Evolutionary conservation across 2,113 vertebrate genomes (phyloP).

Genomic region (Brevimyrus niger): DNA sequence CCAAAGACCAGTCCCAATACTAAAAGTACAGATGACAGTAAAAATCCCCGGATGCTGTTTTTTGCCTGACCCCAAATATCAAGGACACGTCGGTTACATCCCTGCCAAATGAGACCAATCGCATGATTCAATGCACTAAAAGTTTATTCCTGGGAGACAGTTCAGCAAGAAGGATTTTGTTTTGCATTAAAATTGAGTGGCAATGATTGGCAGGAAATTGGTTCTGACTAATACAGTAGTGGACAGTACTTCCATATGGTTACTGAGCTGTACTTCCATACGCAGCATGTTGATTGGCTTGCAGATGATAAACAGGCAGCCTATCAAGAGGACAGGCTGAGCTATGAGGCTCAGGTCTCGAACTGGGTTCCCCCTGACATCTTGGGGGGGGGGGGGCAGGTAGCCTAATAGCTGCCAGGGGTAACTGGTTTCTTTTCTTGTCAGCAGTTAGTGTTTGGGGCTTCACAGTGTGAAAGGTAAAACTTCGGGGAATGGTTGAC

Average conservation of each 20-base stretch:
- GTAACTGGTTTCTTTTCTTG: neutral
- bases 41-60: neutral
- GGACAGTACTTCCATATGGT: neutral
- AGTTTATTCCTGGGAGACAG: neutral
- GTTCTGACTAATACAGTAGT: neutral
- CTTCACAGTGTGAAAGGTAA: neutral
- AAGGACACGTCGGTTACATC: neutral
- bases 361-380: neutral
- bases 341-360: neutral
- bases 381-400: neutral
- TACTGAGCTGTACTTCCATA: neutral
- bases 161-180: neutral
- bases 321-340: neutral
- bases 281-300: neutral
- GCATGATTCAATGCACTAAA: neutral
- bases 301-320: neutral
- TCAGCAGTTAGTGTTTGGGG: neutral
- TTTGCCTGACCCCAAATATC: neutral
- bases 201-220: neutral
- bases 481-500: neutral
- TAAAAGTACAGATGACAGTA: neutral
- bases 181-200: neutral
- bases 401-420: neutral
- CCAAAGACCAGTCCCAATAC: neutral
- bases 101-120: neutral